A percentile compares a stretch with the other conserved stretches of the same genome.
phyloP scores from a whole-genome alignment of 2,113 vertebrate species.

The Nothobranchius furzeri region DNA sequence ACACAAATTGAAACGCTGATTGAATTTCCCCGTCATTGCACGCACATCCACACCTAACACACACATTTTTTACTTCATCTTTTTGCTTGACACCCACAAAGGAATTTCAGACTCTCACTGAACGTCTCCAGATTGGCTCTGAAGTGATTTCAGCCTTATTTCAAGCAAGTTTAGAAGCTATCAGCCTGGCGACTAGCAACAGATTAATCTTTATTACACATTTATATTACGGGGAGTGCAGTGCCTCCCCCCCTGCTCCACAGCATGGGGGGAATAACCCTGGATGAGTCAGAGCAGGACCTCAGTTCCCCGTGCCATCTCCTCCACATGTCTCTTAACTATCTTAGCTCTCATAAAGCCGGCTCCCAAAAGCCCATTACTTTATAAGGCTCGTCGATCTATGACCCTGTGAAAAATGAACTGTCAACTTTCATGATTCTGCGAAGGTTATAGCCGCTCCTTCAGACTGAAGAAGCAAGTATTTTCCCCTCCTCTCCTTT shows the following conservation, averaged over 20 bases:
- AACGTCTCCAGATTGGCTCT: constrained; percentile 75
- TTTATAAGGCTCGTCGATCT: constrained; percentile 83
- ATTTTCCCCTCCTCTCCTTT: constrained; percentile 35
- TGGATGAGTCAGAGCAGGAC: constrained; percentile 78
- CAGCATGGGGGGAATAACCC: constrained; percentile 77
- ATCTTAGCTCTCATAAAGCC: constrained; percentile 85
- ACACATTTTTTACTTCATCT: constrained; percentile 31
- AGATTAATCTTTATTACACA: constrained; percentile 87
- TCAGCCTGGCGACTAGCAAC: constrained; percentile 78
- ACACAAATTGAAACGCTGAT: constrained; percentile 41
- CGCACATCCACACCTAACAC: constrained; percentile 41
- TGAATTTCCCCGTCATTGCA: constrained; percentile 40
- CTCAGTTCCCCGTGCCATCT: constrained; percentile 77
- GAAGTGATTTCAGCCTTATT: constrained; percentile 84
- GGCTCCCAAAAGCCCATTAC: constrained; percentile 85
- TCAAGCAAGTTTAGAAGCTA: constrained; percentile 83
- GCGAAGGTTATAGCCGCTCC: constrained; percentile 81
- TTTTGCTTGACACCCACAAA: constrained; percentile 63
- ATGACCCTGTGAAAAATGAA: constrained; percentile 86
- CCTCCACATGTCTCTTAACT: constrained; percentile 84
- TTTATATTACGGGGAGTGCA: constrained; percentile 81
- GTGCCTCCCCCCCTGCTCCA: constrained; percentile 66
- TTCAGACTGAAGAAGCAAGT: constrained; percentile 71
- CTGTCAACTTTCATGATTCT: constrained; percentile 86
- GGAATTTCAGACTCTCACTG: constrained; percentile 63